Evolutionary conservation across 2,797 vertebrate genomes (phyloP), one percentile per base, ranked within the genome.

Genomic region (Lagorchestes hirsutus): DNA sequence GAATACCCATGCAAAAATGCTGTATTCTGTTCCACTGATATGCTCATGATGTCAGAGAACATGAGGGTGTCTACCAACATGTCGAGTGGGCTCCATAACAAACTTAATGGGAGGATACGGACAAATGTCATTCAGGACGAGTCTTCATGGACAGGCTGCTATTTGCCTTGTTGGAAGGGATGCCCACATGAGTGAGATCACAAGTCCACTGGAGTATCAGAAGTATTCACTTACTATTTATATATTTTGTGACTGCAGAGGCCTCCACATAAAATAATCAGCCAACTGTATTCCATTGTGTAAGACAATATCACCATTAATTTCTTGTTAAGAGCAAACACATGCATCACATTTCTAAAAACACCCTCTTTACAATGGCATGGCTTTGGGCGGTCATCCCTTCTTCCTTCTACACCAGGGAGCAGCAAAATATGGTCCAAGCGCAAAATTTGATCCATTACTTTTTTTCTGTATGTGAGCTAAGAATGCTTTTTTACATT

Each of bases 221-320:
- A 74, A 40, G 96, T 97, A 96, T 97, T 94, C 97, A 95, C 96
- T 97, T 97, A 97, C 96, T 57, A 93, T 90, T 54, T 96, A 92
- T 97, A 96, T 97, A 94, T 98, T 97, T 97, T 97, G 95, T 96
- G 96, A 96, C 93, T 96, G 93, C 95, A 96, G 94, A 97, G 91
- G 97, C 91, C 92, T 97, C 93, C 92, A 95, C 95, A 97, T 96
- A 93, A 98, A 98, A 98, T 97, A 0, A 90, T 90, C 92, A 97
- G 95, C 97, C 96, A 95, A 95, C 97, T 97, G 96, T 97, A 96
- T 90, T 97, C 93, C 92, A 95, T 97, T 97, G 98, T 93, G 94
- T 98, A 97, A 96, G 94, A 93, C 95, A 97, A 98, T 98, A 97
- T 96, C 95, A 97, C 93, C 93, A 96, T 97, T 98, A 97, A 98